Evolutionary conservation across 2,888 invertebrate species (phyloP).

Genomic region (Aphidius colemani): DNA sequence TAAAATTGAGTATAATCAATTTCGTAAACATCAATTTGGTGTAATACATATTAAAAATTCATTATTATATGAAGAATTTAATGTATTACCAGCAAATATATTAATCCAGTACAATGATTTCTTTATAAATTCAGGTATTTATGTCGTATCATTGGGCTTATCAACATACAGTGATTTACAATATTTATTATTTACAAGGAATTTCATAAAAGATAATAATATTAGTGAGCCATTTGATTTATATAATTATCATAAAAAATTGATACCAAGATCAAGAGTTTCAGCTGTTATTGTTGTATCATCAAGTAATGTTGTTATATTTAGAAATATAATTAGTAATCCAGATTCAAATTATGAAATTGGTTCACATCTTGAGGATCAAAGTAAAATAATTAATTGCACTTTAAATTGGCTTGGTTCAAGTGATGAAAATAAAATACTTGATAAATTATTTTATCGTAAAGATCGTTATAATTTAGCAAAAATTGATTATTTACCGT

Average conservation of each 20-base stretch:
- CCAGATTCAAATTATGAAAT: slow-evolving; percentile 90
- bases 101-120: slow-evolving; percentile 87
- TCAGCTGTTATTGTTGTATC: slow-evolving; percentile 91
- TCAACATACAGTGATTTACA: slow-evolving; percentile 87
- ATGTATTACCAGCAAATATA: slow-evolving; percentile 73
- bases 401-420: slow-evolving; percentile 92
- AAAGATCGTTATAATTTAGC: slow-evolving; percentile 95
- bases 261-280: slow-evolving; percentile 89
- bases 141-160: slow-evolving; percentile 84
- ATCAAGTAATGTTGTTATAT: slow-evolving; percentile 87
- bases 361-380: slow-evolving; percentile 92
- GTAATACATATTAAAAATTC: slow-evolving; percentile 84
- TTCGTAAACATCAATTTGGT: slow-evolving; percentile 80
- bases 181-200: slow-evolving; percentile 81
- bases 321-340: slow-evolving; percentile 90
- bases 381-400: slow-evolving; percentile 91
- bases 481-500: slow-evolving; percentile 88
- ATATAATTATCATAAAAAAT: slow-evolving; percentile 66
- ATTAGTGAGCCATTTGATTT: slow-evolving; percentile 84
- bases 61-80: slow-evolving; percentile 75
- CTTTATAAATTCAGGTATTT: slow-evolving; percentile 83
- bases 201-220: slow-evolving; percentile 84
- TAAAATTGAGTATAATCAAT: slow-evolving; percentile 86
- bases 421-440: slow-evolving; percentile 73
- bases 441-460: slow-evolving; percentile 76